A percentile compares a stretch with the other conserved stretches of the same genome.
phyloP scores from a whole-genome alignment of 1,140 invertebrate species.

The Pogonomyrmex californicus region DNA sequence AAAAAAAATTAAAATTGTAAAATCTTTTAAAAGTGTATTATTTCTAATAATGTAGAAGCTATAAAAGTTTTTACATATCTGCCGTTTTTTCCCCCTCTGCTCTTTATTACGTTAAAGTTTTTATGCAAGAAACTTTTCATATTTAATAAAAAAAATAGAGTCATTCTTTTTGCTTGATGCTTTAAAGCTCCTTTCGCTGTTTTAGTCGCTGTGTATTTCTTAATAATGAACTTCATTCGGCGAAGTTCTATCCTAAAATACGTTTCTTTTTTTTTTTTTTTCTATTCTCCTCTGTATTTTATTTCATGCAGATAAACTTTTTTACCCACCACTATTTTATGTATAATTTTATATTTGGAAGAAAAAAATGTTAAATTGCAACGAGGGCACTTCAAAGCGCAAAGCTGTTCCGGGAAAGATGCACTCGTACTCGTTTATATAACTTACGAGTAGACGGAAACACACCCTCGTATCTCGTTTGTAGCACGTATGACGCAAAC shows the following conservation, averaged over 20 bases:
- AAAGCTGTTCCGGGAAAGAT: not conserved
- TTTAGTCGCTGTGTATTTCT: not conserved
- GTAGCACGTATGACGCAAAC: slow-evolving; percentile 21
- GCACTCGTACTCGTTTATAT: not conserved
- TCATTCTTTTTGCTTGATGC: too few species aligned
- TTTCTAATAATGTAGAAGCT: not conserved
- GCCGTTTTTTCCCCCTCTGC: not conserved
- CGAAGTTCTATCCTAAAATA: not conserved
- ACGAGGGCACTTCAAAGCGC: not conserved
- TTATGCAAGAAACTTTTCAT: not conserved
- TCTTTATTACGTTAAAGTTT: not conserved
- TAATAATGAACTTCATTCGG: not conserved
- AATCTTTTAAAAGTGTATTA: not conserved
- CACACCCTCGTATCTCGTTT: not conserved
- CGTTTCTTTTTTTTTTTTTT: not conserved
- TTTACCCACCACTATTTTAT: not conserved
- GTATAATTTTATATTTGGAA: not conserved
- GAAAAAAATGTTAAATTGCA: not conserved
- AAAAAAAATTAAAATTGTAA: not conserved
- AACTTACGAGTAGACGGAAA: slow-evolving; percentile 14
- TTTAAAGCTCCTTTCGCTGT: not conserved
- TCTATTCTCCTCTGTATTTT: not conserved
- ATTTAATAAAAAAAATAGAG: too few species aligned
- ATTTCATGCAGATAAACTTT: not conserved
- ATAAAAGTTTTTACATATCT: not conserved